Evolutionary conservation across 2,888 invertebrate species (phyloP), one percentile per base, ranked within the genome.

Genomic region (Ornithoptera alexandrae): DNA sequence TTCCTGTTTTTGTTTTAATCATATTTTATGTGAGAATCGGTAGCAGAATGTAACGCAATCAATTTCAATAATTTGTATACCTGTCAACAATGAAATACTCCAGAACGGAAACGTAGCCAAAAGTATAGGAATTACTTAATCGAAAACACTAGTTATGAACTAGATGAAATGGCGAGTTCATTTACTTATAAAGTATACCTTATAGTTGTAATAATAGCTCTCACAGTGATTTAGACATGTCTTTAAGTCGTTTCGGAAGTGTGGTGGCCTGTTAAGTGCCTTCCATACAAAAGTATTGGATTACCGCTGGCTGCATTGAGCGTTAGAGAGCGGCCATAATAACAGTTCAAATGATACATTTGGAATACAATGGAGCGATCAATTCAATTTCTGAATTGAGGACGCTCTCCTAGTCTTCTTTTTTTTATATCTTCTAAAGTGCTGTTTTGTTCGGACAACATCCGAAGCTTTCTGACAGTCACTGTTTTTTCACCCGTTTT

Each of bases 321-420:
- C 85, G 84, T 83, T 87, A 90, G 89, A 90, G 81, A 88, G 88
- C 86, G 85, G 83, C 86, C 85, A 91, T 92, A 92, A 92, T 92
- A 92, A 92, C 92, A 89, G 91, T 87, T 92, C 92, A 92, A 92
- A 92, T 92, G 92, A 92, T 92, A 92, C 92, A 92, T 92, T 92
- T 90, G 85, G 91, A 92, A 92, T 91, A 92, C 92, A 92, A 92
- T 92, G 91, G 92, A 86, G 85, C 92, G 92, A 92, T 92, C 92
- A 92, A 92, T 92, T 92, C 92, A 91, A 92, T 92, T 92, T 92
- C 91, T 91, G 92, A 92, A 92, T 92, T 90, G 92, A 92, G 91
- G 90, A 90, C 90, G 91, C 89, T 92, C 90, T 88, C 87, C 90
- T 90, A 89, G 87, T 88, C 88, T 84, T 86, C 82, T 85, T 84